Conservation (phyloP, 2,797 vertebrate genomes). For the Lophius americanus region DNA sequence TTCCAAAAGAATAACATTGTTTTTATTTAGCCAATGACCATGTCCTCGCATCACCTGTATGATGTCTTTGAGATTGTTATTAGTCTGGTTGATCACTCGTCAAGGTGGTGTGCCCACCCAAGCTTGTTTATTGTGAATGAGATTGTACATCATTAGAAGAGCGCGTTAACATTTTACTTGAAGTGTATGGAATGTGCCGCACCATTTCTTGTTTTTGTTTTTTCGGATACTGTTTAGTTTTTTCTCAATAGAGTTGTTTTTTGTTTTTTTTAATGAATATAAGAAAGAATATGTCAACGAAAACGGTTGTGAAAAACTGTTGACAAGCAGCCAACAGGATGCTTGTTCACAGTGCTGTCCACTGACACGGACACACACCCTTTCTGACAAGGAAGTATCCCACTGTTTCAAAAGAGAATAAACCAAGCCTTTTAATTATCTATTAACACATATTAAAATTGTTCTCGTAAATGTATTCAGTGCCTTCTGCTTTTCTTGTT, state of each 20-base stretch:
- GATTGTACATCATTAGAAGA: background rate
- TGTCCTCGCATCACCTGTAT: background rate
- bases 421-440: constrained; percentile 38
- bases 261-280: constrained; percentile 12
- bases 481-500: background rate
- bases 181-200: background rate
- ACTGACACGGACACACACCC: constrained; percentile 28
- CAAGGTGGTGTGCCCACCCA: no score
- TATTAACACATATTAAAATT: constrained; percentile 58
- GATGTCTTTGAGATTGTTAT: no score
- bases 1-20: background rate
- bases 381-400: background rate
- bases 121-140: background rate
- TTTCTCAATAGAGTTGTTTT: background rate
- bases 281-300: background rate
- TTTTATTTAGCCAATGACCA: background rate
- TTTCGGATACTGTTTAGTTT: background rate
- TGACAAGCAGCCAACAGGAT: background rate
- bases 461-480: constrained; percentile 9
- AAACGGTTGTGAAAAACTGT: constrained; percentile 7
- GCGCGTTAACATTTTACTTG: constrained; percentile 15
- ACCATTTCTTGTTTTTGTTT: constrained; percentile 11
- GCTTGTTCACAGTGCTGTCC: constrained; percentile 47
- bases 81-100: no score
- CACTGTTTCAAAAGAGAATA: constrained; percentile 11